These are phyloP conservation scores for Ostrea edulis DNA, from an alignment of 1,140 invertebrate genomes.

Conservation along the genomic window DNA sequence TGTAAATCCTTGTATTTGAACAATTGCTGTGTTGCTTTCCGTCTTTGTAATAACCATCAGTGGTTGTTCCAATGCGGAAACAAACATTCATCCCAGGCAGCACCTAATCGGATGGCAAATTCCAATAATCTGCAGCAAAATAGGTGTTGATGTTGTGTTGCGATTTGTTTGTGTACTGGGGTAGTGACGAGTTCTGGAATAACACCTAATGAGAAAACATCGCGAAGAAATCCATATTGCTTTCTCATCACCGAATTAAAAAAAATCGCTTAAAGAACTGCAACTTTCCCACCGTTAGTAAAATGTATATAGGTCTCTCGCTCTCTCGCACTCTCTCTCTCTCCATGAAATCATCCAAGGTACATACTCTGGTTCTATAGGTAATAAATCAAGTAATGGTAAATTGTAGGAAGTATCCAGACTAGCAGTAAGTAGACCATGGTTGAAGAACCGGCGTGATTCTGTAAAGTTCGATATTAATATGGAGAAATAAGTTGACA, in stretches of 20 bases:
- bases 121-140: slow-evolving; percentile 15
- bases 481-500: neutral
- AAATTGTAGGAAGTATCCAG: neutral
- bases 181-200: neutral
- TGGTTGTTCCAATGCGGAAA: neutral
- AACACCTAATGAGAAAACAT: neutral
- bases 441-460: neutral
- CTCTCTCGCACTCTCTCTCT: neutral
- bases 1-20: neutral
- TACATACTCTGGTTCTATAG: neutral
- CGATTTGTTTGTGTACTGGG: neutral
- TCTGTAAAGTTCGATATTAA: neutral
- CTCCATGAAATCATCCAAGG: neutral
- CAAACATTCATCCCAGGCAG: neutral
- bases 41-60: neutral
- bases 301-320: neutral
- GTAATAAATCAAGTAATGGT: neutral
- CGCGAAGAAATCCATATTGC: neutral
- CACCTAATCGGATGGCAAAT: slow-evolving; percentile 8
- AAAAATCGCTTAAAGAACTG: neutral
- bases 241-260: slow-evolving; percentile 9
- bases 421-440: neutral
- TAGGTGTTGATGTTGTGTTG: neutral
- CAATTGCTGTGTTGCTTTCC: neutral
- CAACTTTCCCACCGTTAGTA: no score